Conservation (phyloP, 1,140 invertebrate genomes). For the Lanistes nyassanus region DNA sequence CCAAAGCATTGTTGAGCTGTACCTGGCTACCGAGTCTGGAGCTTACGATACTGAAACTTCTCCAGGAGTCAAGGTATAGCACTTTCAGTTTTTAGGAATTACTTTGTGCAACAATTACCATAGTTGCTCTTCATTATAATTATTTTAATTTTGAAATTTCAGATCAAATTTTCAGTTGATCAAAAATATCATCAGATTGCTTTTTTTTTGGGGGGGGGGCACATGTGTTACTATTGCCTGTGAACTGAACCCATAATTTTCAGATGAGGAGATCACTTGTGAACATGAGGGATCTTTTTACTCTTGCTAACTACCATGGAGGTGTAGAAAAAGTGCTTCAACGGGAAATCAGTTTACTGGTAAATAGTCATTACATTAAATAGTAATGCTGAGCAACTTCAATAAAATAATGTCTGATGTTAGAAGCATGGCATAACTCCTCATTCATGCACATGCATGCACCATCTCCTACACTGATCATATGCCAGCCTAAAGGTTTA, state of each 20-base stretch:
- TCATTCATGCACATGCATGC: no score
- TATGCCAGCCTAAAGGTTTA: no score
- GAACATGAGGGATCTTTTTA: conserved; percentile 10
- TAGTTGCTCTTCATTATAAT: not conserved
- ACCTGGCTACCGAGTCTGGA: not conserved
- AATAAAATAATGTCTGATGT: no score
- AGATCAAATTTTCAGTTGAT: not conserved
- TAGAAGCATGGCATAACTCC: no score
- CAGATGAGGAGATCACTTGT: conserved; percentile 3
- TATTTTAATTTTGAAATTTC: not conserved
- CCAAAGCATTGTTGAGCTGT: not conserved
- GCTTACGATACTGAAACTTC: not conserved
- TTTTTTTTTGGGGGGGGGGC: not conserved
- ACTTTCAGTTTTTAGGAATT: not conserved
- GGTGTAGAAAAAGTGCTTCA: conserved; percentile 3
- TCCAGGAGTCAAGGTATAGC: conserved; percentile 7
- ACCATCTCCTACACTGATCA: no score
- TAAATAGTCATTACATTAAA: not conserved
- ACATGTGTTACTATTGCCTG: not conserved
- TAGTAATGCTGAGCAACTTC: no score
- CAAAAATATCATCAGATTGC: not conserved
- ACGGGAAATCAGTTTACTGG: conserved; percentile 16
- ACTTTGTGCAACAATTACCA: not conserved
- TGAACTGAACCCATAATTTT: no score
- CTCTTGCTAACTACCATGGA: not conserved